Base-by-base conservation (phyloP, 2,113 vertebrate species). In the Chamaea fasciata region DNA sequence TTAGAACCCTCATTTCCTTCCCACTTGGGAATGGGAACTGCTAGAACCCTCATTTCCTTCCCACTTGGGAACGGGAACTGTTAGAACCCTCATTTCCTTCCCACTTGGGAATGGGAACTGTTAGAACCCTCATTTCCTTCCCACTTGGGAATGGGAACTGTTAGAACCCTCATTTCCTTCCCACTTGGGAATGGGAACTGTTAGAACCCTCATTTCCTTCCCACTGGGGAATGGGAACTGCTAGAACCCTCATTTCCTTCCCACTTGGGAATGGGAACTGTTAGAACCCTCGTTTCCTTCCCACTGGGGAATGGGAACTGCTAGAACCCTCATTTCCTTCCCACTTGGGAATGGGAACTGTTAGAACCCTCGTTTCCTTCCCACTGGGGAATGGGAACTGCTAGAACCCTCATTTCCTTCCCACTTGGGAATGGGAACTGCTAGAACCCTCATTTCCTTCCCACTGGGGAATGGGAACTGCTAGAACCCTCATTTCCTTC, bases 211-310 rank as follows among this genome's bases (percentile, higher is more conserved):
- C 0, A 0, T 50, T 70, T 55, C 83, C 33, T 10, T 4, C n/a
- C n/a, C n/a, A n/a, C n/a, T n/a, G n/a, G n/a, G n/a, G n/a, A n/a
- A n/a, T n/a, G n/a, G n/a, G n/a, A n/a, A n/a, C n/a, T n/a, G n/a
- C n/a, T n/a, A 19, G 50, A 57, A 77, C 39, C 71, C 33, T 30
- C 0, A 0, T 50, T 70, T 55, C 83, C 33, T 10, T 4, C 23
- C 44, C 44, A 19, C 44, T 23, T 47, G 46, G 49, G 49, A 6
- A 49, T 49, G 49, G 49, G n/a, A 67, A 31, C 55, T 80, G 41
- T 20, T 5, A n/a, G n/a, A n/a, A n/a, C n/a, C 75, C 31, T 33
- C 0, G 0, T 57, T 69, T 53, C 83, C 42, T 9, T 4, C 23
- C 44, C 44, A 19, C 44, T 23, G 22, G 46, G 49, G 49, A 6